A percentile compares a stretch with the other conserved stretches of the same genome.
These are phyloP conservation scores for Halictus quadricinctus DNA, from an alignment of 2,888 invertebrate genomes.

Conservation along the genomic window DNA sequence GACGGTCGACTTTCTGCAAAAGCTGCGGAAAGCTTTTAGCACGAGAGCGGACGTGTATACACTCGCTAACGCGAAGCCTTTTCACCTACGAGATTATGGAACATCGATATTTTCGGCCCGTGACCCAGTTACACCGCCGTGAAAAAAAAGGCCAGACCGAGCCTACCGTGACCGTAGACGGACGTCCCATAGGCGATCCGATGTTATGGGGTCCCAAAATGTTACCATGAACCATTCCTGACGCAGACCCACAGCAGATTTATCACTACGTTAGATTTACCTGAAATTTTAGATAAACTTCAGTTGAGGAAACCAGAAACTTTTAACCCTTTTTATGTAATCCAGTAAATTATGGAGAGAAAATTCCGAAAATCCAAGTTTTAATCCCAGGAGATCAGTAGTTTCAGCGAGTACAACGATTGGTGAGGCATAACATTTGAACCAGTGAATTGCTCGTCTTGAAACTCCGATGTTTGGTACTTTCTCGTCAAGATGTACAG, in stretches of 20 bases:
- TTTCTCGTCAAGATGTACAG: too few relatives aligned
- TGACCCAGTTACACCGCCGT: conserved; percentile 44
- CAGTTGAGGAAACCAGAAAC: too few relatives aligned
- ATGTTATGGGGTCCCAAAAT: not conserved
- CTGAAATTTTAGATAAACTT: too few relatives aligned
- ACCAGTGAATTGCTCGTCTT: too few relatives aligned
- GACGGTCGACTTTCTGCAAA: conserved; percentile 56
- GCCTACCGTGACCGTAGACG: not conserved
- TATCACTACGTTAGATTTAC: too few relatives aligned
- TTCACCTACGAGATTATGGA: conserved; percentile 59
- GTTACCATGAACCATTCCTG: not conserved
- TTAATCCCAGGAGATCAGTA: too few relatives aligned
- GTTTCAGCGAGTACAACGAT: too few relatives aligned
- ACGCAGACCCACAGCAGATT: not conserved
- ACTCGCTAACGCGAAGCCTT: conserved; percentile 55
- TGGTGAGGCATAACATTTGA: too few relatives aligned
- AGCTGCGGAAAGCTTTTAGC: conserved; percentile 49
- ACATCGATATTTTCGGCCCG: conserved; percentile 57
- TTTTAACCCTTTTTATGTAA: too few relatives aligned
- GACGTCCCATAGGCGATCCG: not conserved
- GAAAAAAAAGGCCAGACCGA: not conserved
- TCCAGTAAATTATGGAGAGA: too few relatives aligned
- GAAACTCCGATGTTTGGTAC: too few relatives aligned
- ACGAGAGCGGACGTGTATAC: conserved; percentile 35
- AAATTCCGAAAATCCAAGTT: too few relatives aligned